Conservation (phyloP, 2,888 invertebrate genomes). For the Yponomeuta evonymella region DNA sequence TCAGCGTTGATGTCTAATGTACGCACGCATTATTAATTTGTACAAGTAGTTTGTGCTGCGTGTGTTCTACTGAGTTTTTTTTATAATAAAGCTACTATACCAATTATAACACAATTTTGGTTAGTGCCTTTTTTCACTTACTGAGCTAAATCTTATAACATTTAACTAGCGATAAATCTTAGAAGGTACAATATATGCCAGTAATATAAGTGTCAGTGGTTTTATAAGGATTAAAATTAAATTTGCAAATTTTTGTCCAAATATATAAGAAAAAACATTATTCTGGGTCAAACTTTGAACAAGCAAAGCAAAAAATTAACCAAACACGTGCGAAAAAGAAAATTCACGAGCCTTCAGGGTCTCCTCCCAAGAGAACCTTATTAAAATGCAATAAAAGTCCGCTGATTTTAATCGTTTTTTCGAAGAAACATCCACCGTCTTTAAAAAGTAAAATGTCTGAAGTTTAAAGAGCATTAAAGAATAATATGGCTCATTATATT, state of each 20-base stretch:
- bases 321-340: constrained; percentile 34
- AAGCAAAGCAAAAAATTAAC: constrained; percentile 19
- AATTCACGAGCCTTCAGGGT: constrained; percentile 29
- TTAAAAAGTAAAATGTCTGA: constrained; percentile 6
- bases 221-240: too few relatives aligned
- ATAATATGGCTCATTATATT: constrained; percentile 51
- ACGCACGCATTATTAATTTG: constrained; percentile 1
- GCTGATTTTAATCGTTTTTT: constrained; percentile 46
- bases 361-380: constrained; percentile 37
- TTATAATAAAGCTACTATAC: too few relatives aligned
- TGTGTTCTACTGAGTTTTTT: background rate
- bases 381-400: constrained; percentile 57
- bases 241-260: too few relatives aligned
- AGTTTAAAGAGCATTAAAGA: constrained; percentile 33
- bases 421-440: constrained; percentile 36
- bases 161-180: too few relatives aligned
- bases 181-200: too few relatives aligned
- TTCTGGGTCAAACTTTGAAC: too few relatives aligned
- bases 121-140: too few relatives aligned
- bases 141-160: too few relatives aligned
- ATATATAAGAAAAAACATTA: too few relatives aligned
- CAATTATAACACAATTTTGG: too few relatives aligned
- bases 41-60: background rate
- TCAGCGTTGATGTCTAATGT: constrained; percentile 20
- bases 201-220: too few relatives aligned